Conservation (phyloP, 2,113 vertebrate species). For the Microcebus murinus region DNA sequence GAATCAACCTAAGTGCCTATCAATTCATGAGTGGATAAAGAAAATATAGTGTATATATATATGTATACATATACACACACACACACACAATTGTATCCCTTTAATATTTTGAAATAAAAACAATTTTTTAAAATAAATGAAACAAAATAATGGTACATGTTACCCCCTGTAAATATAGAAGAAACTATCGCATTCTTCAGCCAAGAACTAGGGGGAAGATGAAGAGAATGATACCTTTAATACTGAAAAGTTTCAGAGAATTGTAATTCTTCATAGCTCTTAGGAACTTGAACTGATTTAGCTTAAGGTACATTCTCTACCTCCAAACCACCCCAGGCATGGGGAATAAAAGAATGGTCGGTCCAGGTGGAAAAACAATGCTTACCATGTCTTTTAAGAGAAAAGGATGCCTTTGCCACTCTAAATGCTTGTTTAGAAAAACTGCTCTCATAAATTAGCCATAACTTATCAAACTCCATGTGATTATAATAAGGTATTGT, state of each 20-base stretch:
- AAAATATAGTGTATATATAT: too few relatives aligned
- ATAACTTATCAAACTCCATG: slow-evolving; percentile 56
- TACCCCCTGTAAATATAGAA: neutral
- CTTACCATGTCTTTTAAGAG: slow-evolving; percentile 13
- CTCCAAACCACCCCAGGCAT: neutral
- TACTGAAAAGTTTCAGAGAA: neutral
- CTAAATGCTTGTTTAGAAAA: slow-evolving; percentile 59
- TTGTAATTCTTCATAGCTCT: neutral
- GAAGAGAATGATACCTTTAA: neutral
- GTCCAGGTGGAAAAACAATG: neutral
- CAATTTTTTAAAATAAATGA: too few relatives aligned
- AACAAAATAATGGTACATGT: too few relatives aligned
- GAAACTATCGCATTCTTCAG: neutral
- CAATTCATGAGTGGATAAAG: too few relatives aligned
- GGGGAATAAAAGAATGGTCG: neutral
- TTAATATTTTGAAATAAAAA: too few relatives aligned
- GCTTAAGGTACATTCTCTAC: neutral
- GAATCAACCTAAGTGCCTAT: too few relatives aligned
- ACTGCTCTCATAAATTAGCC: slow-evolving; percentile 65
- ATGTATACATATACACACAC: too few relatives aligned
- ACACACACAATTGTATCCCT: too few relatives aligned
- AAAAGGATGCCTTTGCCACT: slow-evolving; percentile 10
- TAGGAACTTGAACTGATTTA: slow-evolving; percentile 38
- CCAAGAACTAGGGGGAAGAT: slow-evolving; percentile 52
- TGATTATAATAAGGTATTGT: slow-evolving; percentile 55